Evolutionary conservation across 2,797 vertebrate species (phyloP), one percentile per base, ranked within the genome.

Genomic region (Pipistrellus kuhlii): DNA sequence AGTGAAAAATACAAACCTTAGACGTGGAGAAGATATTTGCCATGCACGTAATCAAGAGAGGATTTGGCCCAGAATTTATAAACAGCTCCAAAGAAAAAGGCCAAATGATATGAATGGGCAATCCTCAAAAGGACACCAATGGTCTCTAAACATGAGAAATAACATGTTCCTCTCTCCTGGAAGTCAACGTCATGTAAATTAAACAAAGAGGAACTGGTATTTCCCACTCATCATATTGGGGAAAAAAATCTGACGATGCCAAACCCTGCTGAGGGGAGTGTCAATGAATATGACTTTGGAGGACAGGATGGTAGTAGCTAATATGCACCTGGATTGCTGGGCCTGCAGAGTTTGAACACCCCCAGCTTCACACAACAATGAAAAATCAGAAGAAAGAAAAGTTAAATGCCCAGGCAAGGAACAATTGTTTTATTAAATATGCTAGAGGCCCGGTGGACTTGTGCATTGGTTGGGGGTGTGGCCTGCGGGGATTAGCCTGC

Each of bases 1-100:
- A 77, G 48, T 66, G 32, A 69, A 69, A 94, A 85, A 69, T 32
- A 85, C 5, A 66, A 35, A 91, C n/a, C 35, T 85, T 69, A 72
- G 90, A 69, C 2, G 23, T 69, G 85, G 62, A 94, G 84, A 81
- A 78, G 87, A 17, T 83, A 77, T 93, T 91, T 91, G 87, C n/a
- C 62, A 32, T 8, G 48, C 30, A 27, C 5, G 25, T 84, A 81
- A 77, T 35, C 30, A n/a, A 86, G 76, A 86, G 84, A 44, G 48
- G 64, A 68, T 76, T 72, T 89, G 62, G 46, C 55, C 32, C 35
- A 73, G 71, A 85, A 75, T 91, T 95, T 87, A 81, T 66, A 91
- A 94, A 94, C 48, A 64, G 14, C 46, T 69, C 53, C 85, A 73
- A 25, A 14, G 38, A n/a, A 78, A 94, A 95, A 77, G 57, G 14